Evolutionary conservation across 2,113 vertebrate genomes (phyloP).

Genomic region (Piaya cayana): DNA sequence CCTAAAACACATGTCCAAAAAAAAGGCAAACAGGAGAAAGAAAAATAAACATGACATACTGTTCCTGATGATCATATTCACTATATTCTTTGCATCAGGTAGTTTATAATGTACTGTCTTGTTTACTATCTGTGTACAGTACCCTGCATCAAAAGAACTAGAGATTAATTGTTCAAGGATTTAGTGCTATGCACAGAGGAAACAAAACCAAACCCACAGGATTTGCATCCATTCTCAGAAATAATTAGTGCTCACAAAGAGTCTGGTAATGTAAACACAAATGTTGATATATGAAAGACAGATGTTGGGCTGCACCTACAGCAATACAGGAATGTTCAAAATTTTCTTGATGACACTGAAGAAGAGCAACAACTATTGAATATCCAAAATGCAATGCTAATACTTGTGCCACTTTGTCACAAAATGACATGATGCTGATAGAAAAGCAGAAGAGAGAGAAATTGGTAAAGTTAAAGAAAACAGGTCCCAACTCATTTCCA

Average conservation of each 20-base stretch:
- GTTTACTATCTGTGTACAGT: no score
- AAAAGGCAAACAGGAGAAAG: rapidly evolving
- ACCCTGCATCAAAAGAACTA: not conserved
- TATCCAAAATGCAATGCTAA: rapidly evolving
- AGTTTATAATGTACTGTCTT: rapidly evolving
- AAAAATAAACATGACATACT: not conserved
- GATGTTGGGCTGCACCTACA: rapidly evolving
- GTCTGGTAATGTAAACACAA: rapidly evolving
- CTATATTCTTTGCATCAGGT: rapidly evolving
- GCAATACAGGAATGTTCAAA: rapidly evolving
- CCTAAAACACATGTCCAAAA: rapidly evolving
- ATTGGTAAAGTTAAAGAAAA: rapidly evolving
- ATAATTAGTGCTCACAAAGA: not conserved
- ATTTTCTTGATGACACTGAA: rapidly evolving
- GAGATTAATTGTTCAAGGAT: no score
- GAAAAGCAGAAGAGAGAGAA: rapidly evolving
- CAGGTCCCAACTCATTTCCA: rapidly evolving
- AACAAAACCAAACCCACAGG: not conserved
- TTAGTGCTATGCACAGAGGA: not conserved
- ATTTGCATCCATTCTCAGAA: rapidly evolving
- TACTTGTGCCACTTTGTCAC: rapidly evolving
- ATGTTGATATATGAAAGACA: rapidly evolving
- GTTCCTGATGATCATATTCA: rapidly evolving
- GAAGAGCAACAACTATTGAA: rapidly evolving
- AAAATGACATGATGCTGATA: rapidly evolving